A percentile compares a stretch with the other conserved stretches of the same genome.
phyloP scores from a whole-genome alignment of 2,113 vertebrate genomes.

The Bettongia penicillata region DNA sequence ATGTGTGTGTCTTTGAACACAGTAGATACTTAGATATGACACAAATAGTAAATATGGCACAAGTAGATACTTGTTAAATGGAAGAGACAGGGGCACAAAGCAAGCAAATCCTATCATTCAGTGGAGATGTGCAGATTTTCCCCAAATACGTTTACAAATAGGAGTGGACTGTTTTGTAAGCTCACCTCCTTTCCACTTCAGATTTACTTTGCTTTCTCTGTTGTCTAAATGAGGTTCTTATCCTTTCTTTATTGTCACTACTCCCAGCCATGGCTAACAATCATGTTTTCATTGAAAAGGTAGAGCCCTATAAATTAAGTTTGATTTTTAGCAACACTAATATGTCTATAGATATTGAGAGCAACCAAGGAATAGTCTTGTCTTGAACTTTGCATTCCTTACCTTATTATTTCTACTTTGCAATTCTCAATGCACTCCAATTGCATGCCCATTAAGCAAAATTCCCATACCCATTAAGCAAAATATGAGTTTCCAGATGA shows the following conservation, averaged over 20 bases:
- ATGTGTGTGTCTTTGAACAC: background rate
- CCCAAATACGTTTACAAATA: background rate
- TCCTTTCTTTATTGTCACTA: background rate
- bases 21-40: background rate
- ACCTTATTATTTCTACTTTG: conserved; percentile 26
- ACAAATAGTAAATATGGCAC: too few relatives aligned
- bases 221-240: conserved; percentile 49
- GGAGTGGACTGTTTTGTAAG: background rate
- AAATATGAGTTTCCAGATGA: conserved; percentile 21
- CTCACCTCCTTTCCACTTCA: conserved; percentile 8
- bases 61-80: background rate
- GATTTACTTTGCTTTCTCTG: conserved; percentile 28
- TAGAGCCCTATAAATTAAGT: conserved; percentile 51
- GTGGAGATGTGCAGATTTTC: background rate
- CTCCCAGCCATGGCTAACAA: background rate
- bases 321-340: conserved; percentile 39
- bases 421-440: background rate
- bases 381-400: conserved; percentile 1
- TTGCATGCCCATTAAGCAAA: background rate
- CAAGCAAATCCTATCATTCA: background rate
- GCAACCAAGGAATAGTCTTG: background rate
- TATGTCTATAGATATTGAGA: conserved; percentile 26
- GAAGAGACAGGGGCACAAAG: background rate
- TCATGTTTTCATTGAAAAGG: conserved; percentile 48
- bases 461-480: background rate